Base-by-base conservation (phyloP, 2,797 vertebrate species). In the Poeciliopsis gracilis region DNA sequence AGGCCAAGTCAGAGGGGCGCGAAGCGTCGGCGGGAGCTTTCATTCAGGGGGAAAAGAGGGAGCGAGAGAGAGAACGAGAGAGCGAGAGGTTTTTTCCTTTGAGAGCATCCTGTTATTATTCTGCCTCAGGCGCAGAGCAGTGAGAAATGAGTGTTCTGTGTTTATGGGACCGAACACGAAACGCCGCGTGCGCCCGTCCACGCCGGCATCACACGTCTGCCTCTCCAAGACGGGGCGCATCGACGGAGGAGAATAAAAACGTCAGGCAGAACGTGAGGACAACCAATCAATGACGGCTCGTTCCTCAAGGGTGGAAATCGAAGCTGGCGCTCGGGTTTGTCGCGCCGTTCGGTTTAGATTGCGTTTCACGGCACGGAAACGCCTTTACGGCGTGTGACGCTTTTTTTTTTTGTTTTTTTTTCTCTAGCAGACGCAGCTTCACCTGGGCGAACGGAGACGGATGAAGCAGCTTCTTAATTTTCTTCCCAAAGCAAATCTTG, bases 101-200 rank as follows among this genome's bases (percentile, higher is more conserved):
- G 91, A 92, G 90, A 92, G 84, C 72, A 84, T 85, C 75, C 80
- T 90, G 83, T 89, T 91, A 85, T 91, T 91, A 90, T 93, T 91
- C 80, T 73, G 89, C 91, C 89, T 91, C 81, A 18, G 90, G 92
- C 83, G 49, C 73, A 28, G 30, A 88, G 83, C 80, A 71, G 79
- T 80, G 77, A 85, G 85, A 87, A 90, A 91, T 81, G 86, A 88
- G 80, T 83, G 79, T 87, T 91, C 82, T 85, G 88, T 90, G 88
- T 92, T 89, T 85, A 85, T 83, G 82, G 77, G 83, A 82, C 79
- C 87, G 72, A 87, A 88, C 92, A 90, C 84, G 83, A 88, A 87
- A 82, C 82, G 82, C 85, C 70, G 82, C 84, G 83, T 81, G 79
- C 78, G 75, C 82, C 72, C 47, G 16, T 28, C 77, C 46, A 67